phyloP scores from a whole-genome alignment of 2,113 vertebrate species.

The Saccopteryx leptura region DNA sequence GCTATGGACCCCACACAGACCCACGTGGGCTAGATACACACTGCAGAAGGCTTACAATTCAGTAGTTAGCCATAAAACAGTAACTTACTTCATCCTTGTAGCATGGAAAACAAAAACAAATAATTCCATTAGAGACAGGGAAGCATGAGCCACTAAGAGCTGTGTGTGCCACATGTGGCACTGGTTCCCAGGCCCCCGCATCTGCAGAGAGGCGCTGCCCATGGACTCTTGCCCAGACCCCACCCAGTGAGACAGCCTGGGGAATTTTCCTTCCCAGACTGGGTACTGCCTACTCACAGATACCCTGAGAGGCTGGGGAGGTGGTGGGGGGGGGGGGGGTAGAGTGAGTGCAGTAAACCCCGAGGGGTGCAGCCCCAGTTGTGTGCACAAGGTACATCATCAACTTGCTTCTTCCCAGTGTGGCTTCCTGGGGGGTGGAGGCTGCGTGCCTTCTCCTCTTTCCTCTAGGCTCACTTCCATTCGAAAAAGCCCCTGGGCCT shows the following conservation, averaged over 20 bases:
- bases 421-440: fast-evolving
- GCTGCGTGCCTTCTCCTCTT: background rate
- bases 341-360: background rate
- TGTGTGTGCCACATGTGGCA: fast-evolving
- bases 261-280: background rate
- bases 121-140: conserved; percentile 79
- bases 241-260: background rate
- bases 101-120: conserved; percentile 87
- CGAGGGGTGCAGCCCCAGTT: background rate
- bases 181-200: background rate
- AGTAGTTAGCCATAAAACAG: background rate
- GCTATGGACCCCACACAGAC: background rate
- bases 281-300: background rate
- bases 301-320: background rate
- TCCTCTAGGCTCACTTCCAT: background rate
- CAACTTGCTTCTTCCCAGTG: background rate
- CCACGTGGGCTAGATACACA: background rate
- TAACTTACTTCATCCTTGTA: conserved; percentile 92
- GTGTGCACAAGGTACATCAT: too few species aligned
- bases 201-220: background rate
- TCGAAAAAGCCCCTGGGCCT: background rate
- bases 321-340: fast-evolving
- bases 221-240: background rate
- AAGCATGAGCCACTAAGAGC: background rate
- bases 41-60: background rate